Percentiles rank a stretch among this genome's conserved stretches.
Conservation (phyloP, 1,140 invertebrate species). For the Drosophila suzukii region DNA sequence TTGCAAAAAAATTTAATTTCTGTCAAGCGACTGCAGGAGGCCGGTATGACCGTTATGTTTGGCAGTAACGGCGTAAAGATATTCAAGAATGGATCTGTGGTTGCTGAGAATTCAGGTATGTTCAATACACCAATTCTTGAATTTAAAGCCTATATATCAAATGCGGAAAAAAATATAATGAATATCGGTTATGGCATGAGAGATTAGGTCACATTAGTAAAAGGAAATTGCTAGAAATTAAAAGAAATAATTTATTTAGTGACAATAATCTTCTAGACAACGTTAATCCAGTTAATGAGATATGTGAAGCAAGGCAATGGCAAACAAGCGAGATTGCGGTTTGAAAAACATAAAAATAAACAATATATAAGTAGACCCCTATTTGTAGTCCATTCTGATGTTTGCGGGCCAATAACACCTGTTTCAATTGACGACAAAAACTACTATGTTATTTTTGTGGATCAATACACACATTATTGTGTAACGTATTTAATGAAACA, state of each 20-base stretch:
- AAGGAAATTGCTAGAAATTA: too few relatives aligned
- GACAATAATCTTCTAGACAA: slow-evolving; percentile 47
- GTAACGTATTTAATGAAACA: slow-evolving; percentile 27
- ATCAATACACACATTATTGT: neutral
- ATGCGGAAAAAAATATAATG: too few relatives aligned
- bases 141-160: too few relatives aligned
- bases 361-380: neutral
- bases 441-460: slow-evolving; percentile 4
- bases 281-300: slow-evolving; percentile 40
- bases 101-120: too few relatives aligned
- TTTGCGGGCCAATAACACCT: neutral
- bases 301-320: slow-evolving; percentile 58
- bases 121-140: too few relatives aligned
- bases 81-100: too few relatives aligned
- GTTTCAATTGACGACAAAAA: neutral
- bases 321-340: neutral
- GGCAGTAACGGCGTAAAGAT: too few relatives aligned
- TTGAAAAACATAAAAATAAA: slow-evolving; percentile 10
- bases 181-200: too few relatives aligned
- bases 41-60: too few relatives aligned
- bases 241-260: neutral
- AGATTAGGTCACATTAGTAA: too few relatives aligned
- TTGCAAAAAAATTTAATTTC: too few relatives aligned
- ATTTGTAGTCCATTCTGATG: slow-evolving; percentile 1
- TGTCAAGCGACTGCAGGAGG: too few relatives aligned